These are phyloP conservation scores for Paraplagusia blochii DNA, from an alignment of 2,113 vertebrate genomes.

Conservation along the genomic window DNA sequence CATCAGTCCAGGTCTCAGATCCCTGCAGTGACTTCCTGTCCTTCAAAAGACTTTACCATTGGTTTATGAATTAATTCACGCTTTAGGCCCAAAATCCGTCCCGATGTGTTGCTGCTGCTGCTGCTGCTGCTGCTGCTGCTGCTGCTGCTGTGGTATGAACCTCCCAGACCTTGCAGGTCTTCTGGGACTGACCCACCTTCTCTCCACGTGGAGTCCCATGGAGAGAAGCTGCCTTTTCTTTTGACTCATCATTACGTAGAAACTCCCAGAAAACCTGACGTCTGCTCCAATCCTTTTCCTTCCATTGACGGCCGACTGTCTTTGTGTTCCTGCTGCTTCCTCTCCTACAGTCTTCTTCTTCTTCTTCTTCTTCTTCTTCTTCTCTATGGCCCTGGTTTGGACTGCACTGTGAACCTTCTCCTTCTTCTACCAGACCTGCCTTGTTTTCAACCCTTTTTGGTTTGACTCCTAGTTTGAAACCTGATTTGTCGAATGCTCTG, in stretches of 20 bases:
- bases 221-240: conserved; percentile 6
- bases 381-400: conserved; percentile 27
- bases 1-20: conserved; percentile 62
- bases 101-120: conserved; percentile 34
- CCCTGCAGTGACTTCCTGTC: conserved; percentile 52
- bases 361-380: conserved; percentile 36
- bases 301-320: conserved; percentile 31
- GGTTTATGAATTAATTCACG: conserved; percentile 31
- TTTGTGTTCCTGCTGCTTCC: too few relatives aligned
- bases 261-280: conserved; percentile 59
- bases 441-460: conserved; percentile 22
- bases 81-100: conserved; percentile 19
- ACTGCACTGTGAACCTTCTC: conserved; percentile 27
- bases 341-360: too few relatives aligned
- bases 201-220: background rate
- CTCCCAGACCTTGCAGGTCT: conserved; percentile 34
- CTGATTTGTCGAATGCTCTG: conserved; percentile 20
- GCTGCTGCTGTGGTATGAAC: conserved; percentile 37
- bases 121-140: conserved; percentile 32
- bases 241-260: conserved; percentile 3
- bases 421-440: conserved; percentile 25
- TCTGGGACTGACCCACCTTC: conserved; percentile 36
- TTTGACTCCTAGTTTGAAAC: conserved; percentile 21
- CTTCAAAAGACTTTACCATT: conserved; percentile 16
- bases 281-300: conserved; percentile 38